Evolutionary conservation across 1,140 invertebrate species (phyloP).

Genomic region (Andrena cerasifolii): DNA sequence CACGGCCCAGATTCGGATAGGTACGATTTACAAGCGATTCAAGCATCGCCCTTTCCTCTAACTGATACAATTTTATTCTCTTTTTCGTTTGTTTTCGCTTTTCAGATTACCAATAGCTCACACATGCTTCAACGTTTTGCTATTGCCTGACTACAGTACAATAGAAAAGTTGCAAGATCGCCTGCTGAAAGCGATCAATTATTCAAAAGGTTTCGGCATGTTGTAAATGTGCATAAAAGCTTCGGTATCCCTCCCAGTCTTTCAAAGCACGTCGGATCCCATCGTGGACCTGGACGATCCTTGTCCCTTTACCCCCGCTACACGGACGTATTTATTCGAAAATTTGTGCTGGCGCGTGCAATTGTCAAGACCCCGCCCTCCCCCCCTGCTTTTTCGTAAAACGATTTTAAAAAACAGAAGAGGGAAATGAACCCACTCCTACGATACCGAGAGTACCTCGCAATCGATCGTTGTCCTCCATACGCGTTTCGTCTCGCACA

Average conservation of each 20-base stretch:
- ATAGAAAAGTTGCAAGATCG: conserved; percentile 93
- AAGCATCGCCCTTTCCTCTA: too few species aligned
- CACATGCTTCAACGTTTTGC: conserved; percentile 97
- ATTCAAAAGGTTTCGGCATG: conserved; percentile 94
- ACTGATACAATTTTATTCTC: background rate
- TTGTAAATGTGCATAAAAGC: conserved; percentile 83
- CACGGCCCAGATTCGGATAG: conserved; percentile 90
- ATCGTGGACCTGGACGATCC: conserved; percentile 14
- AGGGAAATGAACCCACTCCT: conserved; percentile 14
- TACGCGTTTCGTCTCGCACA: conserved; percentile 24
- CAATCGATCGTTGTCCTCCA: conserved; percentile 59
- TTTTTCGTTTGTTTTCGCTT: conserved; percentile 13
- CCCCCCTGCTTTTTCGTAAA: conserved; percentile 11
- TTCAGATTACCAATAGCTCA: conserved; percentile 91
- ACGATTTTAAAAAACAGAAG: conserved; percentile 29
- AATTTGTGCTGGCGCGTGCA: conserved; percentile 24
- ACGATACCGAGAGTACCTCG: conserved; percentile 51
- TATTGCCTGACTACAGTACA: conserved; percentile 94
- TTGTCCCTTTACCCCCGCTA: conserved; percentile 10
- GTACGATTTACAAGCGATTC: conserved; percentile 61
- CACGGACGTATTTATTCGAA: conserved; percentile 49
- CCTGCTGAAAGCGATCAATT: conserved; percentile 94
- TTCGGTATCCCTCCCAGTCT: conserved; percentile 54
- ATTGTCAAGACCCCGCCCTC: conserved; percentile 36
- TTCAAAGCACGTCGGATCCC: conserved; percentile 53